Conservation (phyloP, 2,113 vertebrate species). For the Dasypus novemcinctus region DNA sequence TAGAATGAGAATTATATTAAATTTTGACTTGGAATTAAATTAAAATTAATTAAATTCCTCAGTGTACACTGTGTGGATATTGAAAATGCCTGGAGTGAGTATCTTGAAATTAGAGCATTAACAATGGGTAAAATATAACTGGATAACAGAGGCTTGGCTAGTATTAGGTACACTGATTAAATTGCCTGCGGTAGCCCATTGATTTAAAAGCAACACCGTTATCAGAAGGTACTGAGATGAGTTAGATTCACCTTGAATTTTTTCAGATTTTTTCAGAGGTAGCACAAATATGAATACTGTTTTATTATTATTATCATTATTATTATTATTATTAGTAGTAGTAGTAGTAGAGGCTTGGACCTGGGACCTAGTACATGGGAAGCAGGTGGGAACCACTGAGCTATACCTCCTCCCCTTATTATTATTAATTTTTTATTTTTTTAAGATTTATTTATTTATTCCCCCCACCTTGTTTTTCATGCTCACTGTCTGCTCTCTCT, state of each 20-base stretch:
- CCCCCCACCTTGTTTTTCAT: too few relatives aligned
- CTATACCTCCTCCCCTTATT: too few relatives aligned
- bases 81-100: not conserved
- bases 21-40: not conserved
- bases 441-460: too few relatives aligned
- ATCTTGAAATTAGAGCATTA: not conserved
- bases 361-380: too few relatives aligned
- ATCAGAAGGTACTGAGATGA: too few relatives aligned
- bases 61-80: not conserved
- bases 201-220: not conserved
- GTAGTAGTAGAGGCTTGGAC: too few relatives aligned
- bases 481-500: too few relatives aligned
- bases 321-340: too few relatives aligned
- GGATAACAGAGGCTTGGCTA: fast-evolving
- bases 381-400: too few relatives aligned
- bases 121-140: fast-evolving
- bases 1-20: not conserved
- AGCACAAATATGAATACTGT: fast-evolving
- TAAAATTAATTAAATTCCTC: not conserved
- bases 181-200: fast-evolving
- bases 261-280: not conserved
- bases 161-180: fast-evolving
- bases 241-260: fast-evolving
- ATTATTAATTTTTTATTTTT: too few relatives aligned
- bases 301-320: too few relatives aligned